A percentile compares a stretch with the other conserved stretches of the same genome.
Conservation (phyloP, 2,797 vertebrate species). For the Pangasius larnaudii region DNA sequence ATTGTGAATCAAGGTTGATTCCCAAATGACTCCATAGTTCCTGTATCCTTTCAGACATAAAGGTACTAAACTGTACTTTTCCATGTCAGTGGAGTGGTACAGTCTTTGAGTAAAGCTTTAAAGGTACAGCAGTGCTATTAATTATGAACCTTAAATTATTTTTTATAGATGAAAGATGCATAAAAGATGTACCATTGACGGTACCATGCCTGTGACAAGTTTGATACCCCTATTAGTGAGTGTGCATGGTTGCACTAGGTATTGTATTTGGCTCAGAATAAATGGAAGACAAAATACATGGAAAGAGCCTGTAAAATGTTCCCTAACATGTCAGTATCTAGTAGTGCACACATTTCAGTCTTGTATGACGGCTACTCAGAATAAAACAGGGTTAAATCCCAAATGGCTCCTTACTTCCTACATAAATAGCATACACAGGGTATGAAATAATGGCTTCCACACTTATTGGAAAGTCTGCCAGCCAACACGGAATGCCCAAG, state of each 20-base stretch:
- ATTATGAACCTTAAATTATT: neutral
- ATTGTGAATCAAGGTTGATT: neutral
- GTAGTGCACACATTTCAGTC: neutral
- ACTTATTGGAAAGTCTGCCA: constrained; percentile 27
- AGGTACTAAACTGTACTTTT: neutral
- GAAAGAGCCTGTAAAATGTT: neutral
- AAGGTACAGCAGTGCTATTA: neutral
- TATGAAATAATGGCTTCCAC: constrained; percentile 38
- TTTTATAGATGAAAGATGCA: neutral
- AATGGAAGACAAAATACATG: neutral
- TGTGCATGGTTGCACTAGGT: neutral
- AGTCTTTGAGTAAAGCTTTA: no score
- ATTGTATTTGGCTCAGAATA: neutral
- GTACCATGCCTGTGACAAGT: neutral
- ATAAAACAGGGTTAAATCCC: constrained; percentile 11
- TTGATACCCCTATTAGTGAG: neutral
- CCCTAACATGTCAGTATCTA: neutral
- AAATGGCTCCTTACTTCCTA: constrained; percentile 13
- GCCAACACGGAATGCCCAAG: constrained; percentile 22
- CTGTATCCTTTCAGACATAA: neutral
- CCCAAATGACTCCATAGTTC: neutral
- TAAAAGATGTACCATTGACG: neutral
- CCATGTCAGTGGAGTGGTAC: neutral
- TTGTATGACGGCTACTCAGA: neutral
- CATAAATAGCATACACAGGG: constrained; percentile 21